Evolutionary conservation across 2,888 invertebrate species (phyloP), one percentile per base, ranked within the genome.

Genomic region (Adelognathus sp.): DNA sequence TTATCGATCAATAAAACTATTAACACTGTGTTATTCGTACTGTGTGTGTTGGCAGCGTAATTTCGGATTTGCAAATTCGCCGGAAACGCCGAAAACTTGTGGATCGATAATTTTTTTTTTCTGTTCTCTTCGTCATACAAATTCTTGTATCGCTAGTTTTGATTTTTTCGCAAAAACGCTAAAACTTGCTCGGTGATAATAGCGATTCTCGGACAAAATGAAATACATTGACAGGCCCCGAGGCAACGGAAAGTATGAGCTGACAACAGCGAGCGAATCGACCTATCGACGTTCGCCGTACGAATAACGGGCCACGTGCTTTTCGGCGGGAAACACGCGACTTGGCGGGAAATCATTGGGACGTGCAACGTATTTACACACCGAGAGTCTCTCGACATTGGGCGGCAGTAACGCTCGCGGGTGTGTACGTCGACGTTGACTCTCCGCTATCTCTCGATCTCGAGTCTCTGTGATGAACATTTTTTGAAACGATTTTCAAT

Each of bases 261-360:
- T n/a, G 24, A 11, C n/a, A 24, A 11, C 3, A 24, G 24, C 21
- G 3, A n/a, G n/a, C 46, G 46, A 2, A 1, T 24, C 21, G 24
- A 11, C 46, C 24, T 4, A 50, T 11, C 46, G n/a, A 11, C 24
- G 21, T 11, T 21, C 46, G 11, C 11, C 6, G 11, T 21, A n/a
- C n/a, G n/a, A n/a, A n/a, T n/a, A 50, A 11, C 21, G 46, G 9
- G 21, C 46, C 1, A 24, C 46, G 24, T 11, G 18, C 24, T 24
- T 21, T 50, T 50, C 24, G 18, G 46, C 63, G 63, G 31, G 16
- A 61, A 61, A 61, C 16, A 4, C 5, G 31, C 11, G 31, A 9
- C n/a, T 63, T 63, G 46, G 63, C 46, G 63, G 63, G 46, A 46
- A 63, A 50, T 33, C 1, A 3, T 18, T 27, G n/a, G 11, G 21